Percentiles rank a stretch among this genome's conserved stretches.
Conservation (phyloP, 2,888 invertebrate species). For the Scaptomyza tumidula region DNA sequence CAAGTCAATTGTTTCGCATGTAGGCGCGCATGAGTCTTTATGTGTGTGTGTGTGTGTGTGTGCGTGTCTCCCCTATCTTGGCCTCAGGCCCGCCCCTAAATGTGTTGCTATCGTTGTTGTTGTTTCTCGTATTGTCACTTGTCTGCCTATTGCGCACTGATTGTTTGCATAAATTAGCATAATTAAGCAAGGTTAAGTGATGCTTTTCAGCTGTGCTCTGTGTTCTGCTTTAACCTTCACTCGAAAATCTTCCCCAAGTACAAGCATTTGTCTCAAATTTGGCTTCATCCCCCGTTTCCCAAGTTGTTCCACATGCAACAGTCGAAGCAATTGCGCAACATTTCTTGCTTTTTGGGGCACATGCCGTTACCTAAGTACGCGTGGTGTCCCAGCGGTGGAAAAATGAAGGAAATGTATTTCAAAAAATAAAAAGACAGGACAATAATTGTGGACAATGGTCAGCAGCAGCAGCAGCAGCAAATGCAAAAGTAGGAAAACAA, state of each 20-base stretch:
- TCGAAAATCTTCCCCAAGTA: conserved; percentile 23
- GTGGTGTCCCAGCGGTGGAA: conserved; percentile 64
- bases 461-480: conserved; percentile 17
- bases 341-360: conserved; percentile 33
- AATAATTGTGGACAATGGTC: conserved; percentile 17
- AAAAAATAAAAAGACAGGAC: neutral
- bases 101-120: conserved; percentile 25
- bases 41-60: conserved; percentile 27
- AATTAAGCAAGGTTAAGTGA: conserved; percentile 67
- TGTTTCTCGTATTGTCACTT: conserved; percentile 64
- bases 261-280: conserved; percentile 41
- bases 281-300: conserved; percentile 1
- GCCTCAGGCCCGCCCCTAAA: conserved; percentile 60
- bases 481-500: conserved; percentile 68
- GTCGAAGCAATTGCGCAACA: conserved; percentile 54
- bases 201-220: neutral
- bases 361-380: conserved; percentile 52
- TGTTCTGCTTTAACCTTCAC: neutral
- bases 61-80: conserved; percentile 50
- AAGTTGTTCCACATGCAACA: conserved; percentile 23
- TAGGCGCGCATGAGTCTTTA: conserved; percentile 30
- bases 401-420: neutral
- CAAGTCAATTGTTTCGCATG: conserved; percentile 74
- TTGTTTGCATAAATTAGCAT: conserved; percentile 79
- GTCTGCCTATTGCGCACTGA: conserved; percentile 75